Evolutionary conservation across 30 jellyfish, hydroid and myxozoan species (phyloP), one percentile per base, ranked within the genome.

Genomic region (Hydractinia echinata): DNA sequence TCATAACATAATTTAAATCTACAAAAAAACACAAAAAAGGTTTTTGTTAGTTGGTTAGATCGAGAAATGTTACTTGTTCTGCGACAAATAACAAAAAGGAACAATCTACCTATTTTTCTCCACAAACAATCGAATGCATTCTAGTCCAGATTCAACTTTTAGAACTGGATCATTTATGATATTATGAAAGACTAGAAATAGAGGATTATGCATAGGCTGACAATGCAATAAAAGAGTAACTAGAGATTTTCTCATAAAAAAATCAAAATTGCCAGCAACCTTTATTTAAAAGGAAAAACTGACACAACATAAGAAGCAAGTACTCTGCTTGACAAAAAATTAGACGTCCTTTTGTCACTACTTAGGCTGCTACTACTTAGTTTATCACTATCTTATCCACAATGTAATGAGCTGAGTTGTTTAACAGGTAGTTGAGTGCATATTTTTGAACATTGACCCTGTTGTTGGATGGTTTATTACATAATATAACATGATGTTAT

Each of bases 101-200:
- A 72, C 8, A 72, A 72, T 54, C 30, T 66, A 88, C 96, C 96
- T 53, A 16, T 70, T 55, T 10, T 70, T 16, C 54, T 66, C 78
- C 20, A 79, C 61, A 13, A 88, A 10, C 9, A 88, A 81, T 53
- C 79, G 82, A 60, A 88, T 66, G 30, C 73, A 68, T 68, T 88
- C 92, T n/a, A 88, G 10, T 1, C 82, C 96, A 69, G 82, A 85
- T 7, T 76, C 91, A 4, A 88, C 77, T 50, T 82, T 74, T 39
- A 83, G 73, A 5, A 72, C 85, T 21, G 88, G 85, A 53, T 88
- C 89, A 55, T 55, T n/a, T 2, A 81, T 14, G 10, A 84, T 58
- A 30, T 82, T 86, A 10, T 72, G 84, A 30, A 88, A 80, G 44
- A 71, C 96, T 88, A 74, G 15, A 60, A 62, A 73, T 6, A 77